These are phyloP conservation scores for Thera britannica DNA, from an alignment of 2,888 invertebrate species.

Conservation along the genomic window DNA sequence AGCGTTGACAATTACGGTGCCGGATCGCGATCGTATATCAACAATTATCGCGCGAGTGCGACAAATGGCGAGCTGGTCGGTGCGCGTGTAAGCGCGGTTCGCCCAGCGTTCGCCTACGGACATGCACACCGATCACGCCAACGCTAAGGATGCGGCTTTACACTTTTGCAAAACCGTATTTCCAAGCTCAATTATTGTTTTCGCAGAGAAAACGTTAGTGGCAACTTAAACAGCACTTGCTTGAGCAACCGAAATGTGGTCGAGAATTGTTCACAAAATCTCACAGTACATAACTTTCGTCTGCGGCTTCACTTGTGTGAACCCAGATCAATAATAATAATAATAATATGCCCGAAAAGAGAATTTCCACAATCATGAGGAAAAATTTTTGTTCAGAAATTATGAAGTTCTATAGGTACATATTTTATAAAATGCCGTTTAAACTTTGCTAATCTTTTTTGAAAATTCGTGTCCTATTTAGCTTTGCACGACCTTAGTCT, in stretches of 20 bases:
- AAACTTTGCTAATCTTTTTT: too few species aligned
- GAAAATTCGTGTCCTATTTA: too few species aligned
- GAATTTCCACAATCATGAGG: too few species aligned
- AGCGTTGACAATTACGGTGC: slow-evolving; percentile 83
- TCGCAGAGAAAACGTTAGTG: not conserved
- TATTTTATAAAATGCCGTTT: too few species aligned
- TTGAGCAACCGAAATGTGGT: too few species aligned
- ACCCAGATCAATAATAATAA: too few species aligned
- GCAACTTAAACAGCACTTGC: not conserved
- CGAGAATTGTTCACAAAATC: not conserved
- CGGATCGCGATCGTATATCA: slow-evolving; percentile 84
- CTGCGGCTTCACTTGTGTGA: too few species aligned
- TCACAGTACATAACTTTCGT: too few species aligned
- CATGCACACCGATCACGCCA: slow-evolving; percentile 43
- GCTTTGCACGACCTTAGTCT: too few species aligned
- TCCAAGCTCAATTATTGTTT: not conserved
- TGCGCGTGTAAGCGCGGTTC: slow-evolving; percentile 70
- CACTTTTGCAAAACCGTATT: not conserved
- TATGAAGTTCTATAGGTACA: too few species aligned
- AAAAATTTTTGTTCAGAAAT: too few species aligned
- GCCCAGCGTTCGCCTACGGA: slow-evolving; percentile 35
- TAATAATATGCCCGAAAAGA: too few species aligned
- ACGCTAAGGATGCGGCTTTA: slow-evolving; percentile 17
- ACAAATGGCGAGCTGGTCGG: slow-evolving; percentile 75
- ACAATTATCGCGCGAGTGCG: slow-evolving; percentile 83